Percentiles rank a stretch among this genome's conserved stretches.
Evolutionary conservation across 2,113 vertebrate genomes (phyloP).

Genomic region (Mesitornis unicolor): DNA sequence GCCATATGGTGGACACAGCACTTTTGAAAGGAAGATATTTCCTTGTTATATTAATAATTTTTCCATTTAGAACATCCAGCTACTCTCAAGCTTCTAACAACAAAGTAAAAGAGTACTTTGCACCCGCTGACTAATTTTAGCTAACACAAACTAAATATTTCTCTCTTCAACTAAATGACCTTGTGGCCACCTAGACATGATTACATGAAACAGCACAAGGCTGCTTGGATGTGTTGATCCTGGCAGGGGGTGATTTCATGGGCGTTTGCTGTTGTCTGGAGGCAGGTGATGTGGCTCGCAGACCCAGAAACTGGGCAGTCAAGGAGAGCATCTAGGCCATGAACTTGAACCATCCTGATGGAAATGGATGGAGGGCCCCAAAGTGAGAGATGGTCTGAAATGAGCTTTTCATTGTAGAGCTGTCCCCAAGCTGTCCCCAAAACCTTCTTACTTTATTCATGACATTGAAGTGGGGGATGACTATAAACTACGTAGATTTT

Average conservation of each 20-base stretch:
- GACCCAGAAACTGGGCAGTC: not conserved
- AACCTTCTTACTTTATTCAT: not conserved
- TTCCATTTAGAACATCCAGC: not conserved
- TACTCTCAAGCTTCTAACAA: not conserved
- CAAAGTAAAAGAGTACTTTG: slow-evolving; percentile 21
- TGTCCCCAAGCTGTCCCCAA: not conserved
- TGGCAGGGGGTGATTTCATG: not conserved
- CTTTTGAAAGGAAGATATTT: not conserved
- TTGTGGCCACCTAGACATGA: not conserved
- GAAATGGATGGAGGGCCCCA: fast-evolving
- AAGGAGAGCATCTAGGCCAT: not conserved
- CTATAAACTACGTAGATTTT: not conserved
- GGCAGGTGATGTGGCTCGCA: not conserved
- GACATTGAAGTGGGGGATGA: not conserved
- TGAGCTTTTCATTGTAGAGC: not conserved
- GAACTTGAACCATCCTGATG: not conserved
- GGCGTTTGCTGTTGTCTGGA: not conserved
- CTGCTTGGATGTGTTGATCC: slow-evolving; percentile 7
- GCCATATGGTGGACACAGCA: fast-evolving
- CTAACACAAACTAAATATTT: slow-evolving; percentile 14
- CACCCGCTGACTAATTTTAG: slow-evolving; percentile 19
- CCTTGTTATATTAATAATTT: not conserved
- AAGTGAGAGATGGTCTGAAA: not conserved
- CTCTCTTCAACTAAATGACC: slow-evolving; percentile 20
- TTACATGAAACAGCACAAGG: not conserved